Percentiles rank a stretch among this genome's conserved stretches.
phyloP scores from a whole-genome alignment of 2,113 vertebrate species.

The Alectura lathami region DNA sequence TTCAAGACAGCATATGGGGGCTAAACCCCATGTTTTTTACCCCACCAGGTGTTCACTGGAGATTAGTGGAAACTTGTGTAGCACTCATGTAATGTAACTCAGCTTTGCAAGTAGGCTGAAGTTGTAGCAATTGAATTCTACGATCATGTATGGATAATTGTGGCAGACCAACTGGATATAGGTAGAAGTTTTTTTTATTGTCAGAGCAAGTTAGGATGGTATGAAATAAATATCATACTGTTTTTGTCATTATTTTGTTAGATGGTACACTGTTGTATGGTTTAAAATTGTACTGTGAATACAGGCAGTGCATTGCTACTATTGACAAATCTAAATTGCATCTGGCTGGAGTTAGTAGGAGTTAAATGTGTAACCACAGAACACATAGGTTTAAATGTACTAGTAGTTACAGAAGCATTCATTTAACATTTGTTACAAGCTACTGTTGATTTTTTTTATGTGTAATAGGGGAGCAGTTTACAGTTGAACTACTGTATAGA shows the following conservation, averaged over 20 bases:
- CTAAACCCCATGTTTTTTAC: not conserved
- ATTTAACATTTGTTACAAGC: constrained; percentile 41
- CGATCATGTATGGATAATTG: fast-evolving
- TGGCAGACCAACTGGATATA: not conserved
- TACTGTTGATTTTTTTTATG: constrained; percentile 49
- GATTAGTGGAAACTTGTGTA: not conserved
- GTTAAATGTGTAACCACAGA: not conserved
- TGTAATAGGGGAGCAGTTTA: constrained; percentile 47
- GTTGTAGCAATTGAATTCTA: too few relatives aligned
- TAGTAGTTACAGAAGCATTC: constrained; percentile 11
- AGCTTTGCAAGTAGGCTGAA: not conserved
- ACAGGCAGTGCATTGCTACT: not conserved
- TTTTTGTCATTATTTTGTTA: not conserved
- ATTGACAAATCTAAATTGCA: not conserved
- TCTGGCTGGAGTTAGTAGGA: not conserved
- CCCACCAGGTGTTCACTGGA: not conserved
- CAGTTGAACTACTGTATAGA: not conserved
- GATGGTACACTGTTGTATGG: not conserved
- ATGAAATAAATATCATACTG: not conserved
- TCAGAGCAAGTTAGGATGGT: not conserved
- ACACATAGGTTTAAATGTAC: not conserved
- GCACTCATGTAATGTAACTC: not conserved
- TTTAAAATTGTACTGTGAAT: not conserved
- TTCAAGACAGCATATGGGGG: not conserved
- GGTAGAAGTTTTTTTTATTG: not conserved